A percentile compares a stretch with the other conserved stretches of the same genome.
Conservation (phyloP, 1,140 invertebrate genomes). For the Armadillidium nasatum region DNA sequence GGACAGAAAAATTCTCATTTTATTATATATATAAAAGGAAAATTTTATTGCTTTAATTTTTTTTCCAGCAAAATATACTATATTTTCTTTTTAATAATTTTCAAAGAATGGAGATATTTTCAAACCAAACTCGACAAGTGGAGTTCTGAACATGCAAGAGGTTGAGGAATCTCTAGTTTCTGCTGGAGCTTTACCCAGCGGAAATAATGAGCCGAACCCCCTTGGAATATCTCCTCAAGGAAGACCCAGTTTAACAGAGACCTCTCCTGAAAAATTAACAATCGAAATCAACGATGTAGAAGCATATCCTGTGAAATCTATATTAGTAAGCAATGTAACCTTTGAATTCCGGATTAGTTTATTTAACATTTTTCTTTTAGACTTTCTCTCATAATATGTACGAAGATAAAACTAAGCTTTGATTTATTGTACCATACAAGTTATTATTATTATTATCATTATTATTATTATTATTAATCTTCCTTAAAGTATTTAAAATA, state of each 20-base stretch:
- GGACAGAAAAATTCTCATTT: no score
- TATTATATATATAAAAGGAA: no score
- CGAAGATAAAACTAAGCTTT: no score
- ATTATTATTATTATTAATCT: no score
- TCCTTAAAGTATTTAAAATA: no score
- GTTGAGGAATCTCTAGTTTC: constrained; percentile 37
- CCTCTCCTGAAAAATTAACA: constrained; percentile 27
- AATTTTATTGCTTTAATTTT: no score
- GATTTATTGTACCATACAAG: no score
- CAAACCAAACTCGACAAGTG: constrained; percentile 11
- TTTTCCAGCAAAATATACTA: no score
- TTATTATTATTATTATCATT: no score
- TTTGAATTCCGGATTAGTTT: background rate
- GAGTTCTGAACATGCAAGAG: constrained; percentile 32
- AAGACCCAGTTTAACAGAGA: constrained; percentile 4
- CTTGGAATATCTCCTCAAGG: background rate
- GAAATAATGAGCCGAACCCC: background rate
- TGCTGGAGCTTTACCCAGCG: constrained; percentile 29
- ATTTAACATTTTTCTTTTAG: no score
- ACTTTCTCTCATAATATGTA: no score
- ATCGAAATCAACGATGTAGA: constrained; percentile 30
- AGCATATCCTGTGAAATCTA: constrained; percentile 18
- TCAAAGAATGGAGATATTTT: constrained; percentile 32
- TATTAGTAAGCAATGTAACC: constrained; percentile 16
- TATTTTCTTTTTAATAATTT: constrained; percentile 20